Conservation (phyloP, 1,140 invertebrate species). For the Phymorhynchus buccinoides region DNA sequence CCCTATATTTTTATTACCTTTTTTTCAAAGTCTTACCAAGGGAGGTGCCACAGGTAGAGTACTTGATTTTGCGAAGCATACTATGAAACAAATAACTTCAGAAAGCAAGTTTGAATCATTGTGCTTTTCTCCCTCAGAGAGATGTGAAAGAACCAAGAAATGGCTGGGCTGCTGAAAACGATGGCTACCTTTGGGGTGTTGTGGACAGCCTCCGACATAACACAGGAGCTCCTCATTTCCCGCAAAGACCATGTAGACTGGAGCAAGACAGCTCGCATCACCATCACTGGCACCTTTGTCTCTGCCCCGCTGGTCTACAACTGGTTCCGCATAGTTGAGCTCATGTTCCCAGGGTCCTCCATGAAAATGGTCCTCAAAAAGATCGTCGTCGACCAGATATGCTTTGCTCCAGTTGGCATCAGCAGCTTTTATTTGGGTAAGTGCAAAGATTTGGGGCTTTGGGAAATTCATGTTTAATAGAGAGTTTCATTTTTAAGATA, state of each 20-base stretch:
- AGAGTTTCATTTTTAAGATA: too few relatives aligned
- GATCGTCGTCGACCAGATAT: slow-evolving; percentile 45
- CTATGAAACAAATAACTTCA: too few relatives aligned
- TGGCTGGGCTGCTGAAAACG: slow-evolving; percentile 44
- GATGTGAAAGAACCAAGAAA: slow-evolving; percentile 37
- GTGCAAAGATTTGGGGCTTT: too few relatives aligned
- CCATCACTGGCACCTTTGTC: slow-evolving; percentile 47
- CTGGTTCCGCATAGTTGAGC: slow-evolving; percentile 51
- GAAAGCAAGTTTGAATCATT: too few relatives aligned
- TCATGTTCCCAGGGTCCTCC: slow-evolving; percentile 47
- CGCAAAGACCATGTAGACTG: slow-evolving; percentile 46
- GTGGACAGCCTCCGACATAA: slow-evolving; percentile 50
- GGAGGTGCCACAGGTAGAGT: too few relatives aligned
- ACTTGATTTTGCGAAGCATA: not conserved
- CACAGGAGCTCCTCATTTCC: slow-evolving; percentile 48
- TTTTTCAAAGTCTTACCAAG: too few relatives aligned
- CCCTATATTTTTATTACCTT: too few relatives aligned
- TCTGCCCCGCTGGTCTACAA: slow-evolving; percentile 48
- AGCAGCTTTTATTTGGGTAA: slow-evolving; percentile 52
- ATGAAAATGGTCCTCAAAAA: slow-evolving; percentile 24
- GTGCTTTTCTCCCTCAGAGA: slow-evolving; percentile 24
- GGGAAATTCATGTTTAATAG: too few relatives aligned
- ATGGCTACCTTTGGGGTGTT: slow-evolving; percentile 51
- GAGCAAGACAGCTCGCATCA: slow-evolving; percentile 44
- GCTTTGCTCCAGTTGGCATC: slow-evolving; percentile 50